Evolutionary conservation across 2,888 invertebrate species (phyloP).

Genomic region (Heliconius ismenius): DNA sequence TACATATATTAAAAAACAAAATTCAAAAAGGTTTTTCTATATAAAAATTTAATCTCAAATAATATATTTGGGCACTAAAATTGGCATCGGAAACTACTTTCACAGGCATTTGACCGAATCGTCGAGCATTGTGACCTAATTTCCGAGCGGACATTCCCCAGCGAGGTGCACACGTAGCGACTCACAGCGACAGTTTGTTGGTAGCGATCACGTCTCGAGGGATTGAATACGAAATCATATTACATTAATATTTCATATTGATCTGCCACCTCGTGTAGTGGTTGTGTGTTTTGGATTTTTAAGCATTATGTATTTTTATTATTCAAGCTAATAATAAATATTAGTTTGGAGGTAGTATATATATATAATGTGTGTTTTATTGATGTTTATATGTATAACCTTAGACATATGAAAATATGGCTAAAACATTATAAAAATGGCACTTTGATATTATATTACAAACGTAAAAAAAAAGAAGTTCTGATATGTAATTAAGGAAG

Average conservation of each 20-base stretch:
- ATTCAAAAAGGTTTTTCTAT: not conserved
- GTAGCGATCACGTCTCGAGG: slow-evolving; percentile 12
- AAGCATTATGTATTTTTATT: not conserved
- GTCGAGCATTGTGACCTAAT: slow-evolving; percentile 41
- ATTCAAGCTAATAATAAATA: not conserved
- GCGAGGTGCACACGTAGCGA: slow-evolving; percentile 25
- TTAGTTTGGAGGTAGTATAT: not conserved
- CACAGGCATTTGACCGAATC: slow-evolving; percentile 31
- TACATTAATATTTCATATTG: slow-evolving; percentile 15
- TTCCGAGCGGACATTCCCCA: slow-evolving; percentile 33
- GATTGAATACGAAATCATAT: slow-evolving; percentile 7
- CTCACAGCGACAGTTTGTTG: slow-evolving; percentile 19
- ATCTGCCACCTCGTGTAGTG: not conserved
- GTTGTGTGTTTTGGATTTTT: not conserved
- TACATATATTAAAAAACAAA: not conserved
- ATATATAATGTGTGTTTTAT: too few species aligned
- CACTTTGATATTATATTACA: too few species aligned
- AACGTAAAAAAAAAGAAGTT: too few species aligned
- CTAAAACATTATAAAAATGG: too few species aligned
- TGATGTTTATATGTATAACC: too few species aligned
- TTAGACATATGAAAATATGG: too few species aligned
- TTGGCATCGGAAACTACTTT: slow-evolving; percentile 12
- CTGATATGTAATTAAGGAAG: too few species aligned
- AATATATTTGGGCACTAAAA: not conserved
- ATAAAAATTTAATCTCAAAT: not conserved